phyloP scores from a whole-genome alignment of 2,113 vertebrate species.

The Uropsilus gracilis region DNA sequence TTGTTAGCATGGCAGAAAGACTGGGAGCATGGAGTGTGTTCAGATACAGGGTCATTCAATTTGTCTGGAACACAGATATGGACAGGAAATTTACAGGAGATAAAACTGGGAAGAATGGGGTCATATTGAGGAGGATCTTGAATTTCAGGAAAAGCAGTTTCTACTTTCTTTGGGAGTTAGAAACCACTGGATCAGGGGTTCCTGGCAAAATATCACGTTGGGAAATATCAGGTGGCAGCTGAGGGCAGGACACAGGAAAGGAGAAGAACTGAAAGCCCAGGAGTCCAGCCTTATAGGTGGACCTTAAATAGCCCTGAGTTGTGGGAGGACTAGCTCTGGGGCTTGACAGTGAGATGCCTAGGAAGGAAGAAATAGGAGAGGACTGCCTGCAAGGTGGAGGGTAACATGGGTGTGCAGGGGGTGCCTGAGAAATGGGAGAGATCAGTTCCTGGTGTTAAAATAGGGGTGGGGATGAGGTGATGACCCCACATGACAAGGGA shows the following conservation, averaged over 20 bases:
- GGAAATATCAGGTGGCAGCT: background rate
- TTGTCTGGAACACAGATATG: background rate
- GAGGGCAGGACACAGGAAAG: background rate
- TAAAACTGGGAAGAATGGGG: background rate
- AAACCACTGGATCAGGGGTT: background rate
- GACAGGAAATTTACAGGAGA: slow-evolving; percentile 26
- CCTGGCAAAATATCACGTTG: background rate
- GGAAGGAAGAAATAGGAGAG: background rate
- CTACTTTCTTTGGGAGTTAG: background rate
- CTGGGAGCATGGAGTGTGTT: background rate
- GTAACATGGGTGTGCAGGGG: background rate
- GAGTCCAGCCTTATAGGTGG: background rate
- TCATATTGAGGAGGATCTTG: background rate
- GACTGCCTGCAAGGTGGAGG: background rate
- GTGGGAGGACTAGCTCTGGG: background rate
- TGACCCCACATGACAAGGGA: background rate
- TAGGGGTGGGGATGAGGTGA: background rate
- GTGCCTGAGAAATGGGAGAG: background rate
- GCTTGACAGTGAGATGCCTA: background rate
- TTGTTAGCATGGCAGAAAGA: background rate
- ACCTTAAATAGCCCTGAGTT: background rate
- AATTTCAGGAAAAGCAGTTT: background rate
- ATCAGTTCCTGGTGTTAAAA: background rate
- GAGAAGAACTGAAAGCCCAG: background rate
- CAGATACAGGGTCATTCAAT: background rate